These are phyloP conservation scores for Sardina pilchardus DNA, from an alignment of 2,113 vertebrate genomes.

Conservation along the genomic window DNA sequence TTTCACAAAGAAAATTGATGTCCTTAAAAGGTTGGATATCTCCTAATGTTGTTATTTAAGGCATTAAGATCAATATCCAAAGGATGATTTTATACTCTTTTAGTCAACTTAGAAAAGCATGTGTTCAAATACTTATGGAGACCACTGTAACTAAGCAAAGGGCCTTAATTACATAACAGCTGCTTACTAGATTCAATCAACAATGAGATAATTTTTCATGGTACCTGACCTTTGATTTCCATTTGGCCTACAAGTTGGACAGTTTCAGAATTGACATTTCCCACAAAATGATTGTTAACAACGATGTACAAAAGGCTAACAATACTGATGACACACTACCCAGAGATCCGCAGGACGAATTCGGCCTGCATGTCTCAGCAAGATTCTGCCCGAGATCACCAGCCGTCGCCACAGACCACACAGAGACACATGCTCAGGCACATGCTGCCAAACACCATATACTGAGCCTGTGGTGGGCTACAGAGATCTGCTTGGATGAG, in stretches of 20 bases:
- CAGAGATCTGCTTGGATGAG: background rate
- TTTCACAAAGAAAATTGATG: no score
- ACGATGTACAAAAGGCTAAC: no score
- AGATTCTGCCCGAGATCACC: background rate
- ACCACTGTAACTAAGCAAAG: no score
- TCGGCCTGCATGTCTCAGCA: background rate
- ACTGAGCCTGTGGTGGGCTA: background rate
- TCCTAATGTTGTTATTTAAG: no score
- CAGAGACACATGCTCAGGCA: background rate
- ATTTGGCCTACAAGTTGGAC: background rate
- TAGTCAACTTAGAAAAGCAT: no score
- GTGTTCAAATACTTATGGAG: no score
- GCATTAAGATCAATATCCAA: no score
- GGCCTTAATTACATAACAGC: background rate
- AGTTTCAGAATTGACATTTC: background rate
- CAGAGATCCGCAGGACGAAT: no score
- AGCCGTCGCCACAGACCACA: background rate
- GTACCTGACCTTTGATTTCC: background rate
- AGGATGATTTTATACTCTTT: no score
- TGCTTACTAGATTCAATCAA: background rate
- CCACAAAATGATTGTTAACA: background rate
- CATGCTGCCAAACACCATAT: background rate
- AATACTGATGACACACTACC: no score
- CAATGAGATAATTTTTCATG: background rate
- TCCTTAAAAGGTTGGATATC: no score